A percentile compares a stretch with the other conserved stretches of the same genome.
Evolutionary conservation across 2,797 vertebrate species (phyloP).

Genomic region (Gymnocypris eckloni): DNA sequence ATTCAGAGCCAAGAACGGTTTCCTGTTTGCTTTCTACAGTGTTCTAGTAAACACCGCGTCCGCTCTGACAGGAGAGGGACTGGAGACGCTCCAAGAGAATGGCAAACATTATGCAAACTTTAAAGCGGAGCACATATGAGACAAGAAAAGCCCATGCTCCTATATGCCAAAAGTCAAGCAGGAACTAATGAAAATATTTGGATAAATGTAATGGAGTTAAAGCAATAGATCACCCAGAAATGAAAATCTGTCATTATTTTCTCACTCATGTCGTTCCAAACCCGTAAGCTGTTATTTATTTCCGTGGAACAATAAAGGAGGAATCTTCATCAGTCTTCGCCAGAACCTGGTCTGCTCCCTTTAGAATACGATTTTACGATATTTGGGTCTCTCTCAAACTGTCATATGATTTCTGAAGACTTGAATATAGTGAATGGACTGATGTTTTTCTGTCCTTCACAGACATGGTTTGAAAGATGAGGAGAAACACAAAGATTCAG

Average conservation of each 20-base stretch:
- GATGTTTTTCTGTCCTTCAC: not conserved
- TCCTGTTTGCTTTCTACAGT: constrained; percentile 62
- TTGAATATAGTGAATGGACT: not conserved
- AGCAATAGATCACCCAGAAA: constrained; percentile 25
- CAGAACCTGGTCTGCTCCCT: not conserved
- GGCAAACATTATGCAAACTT: constrained; percentile 55
- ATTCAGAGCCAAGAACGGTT: constrained; percentile 57
- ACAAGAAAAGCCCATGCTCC: constrained; percentile 2
- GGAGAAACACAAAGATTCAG: not conserved
- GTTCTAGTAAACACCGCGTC: constrained; percentile 56
- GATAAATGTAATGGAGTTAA: constrained; percentile 42
- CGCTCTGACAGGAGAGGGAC: constrained; percentile 34
- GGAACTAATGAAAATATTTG: constrained; percentile 51
- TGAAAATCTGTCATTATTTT: constrained; percentile 29
- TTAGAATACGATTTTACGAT: not conserved
- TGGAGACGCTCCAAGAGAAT: constrained; percentile 46
- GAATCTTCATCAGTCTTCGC: constrained; percentile 9
- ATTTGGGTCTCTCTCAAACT: not conserved
- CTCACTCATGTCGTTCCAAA: constrained; percentile 26
- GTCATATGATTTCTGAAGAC: not conserved
- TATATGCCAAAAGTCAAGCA: constrained; percentile 40
- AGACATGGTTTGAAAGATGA: not conserved
- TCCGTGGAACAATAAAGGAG: constrained; percentile 7
- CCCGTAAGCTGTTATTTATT: constrained; percentile 10
- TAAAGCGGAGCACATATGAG: constrained; percentile 19